Evolutionary conservation across 2,797 vertebrate species (phyloP).

Genomic region (Orientallactaga sibirica): DNA sequence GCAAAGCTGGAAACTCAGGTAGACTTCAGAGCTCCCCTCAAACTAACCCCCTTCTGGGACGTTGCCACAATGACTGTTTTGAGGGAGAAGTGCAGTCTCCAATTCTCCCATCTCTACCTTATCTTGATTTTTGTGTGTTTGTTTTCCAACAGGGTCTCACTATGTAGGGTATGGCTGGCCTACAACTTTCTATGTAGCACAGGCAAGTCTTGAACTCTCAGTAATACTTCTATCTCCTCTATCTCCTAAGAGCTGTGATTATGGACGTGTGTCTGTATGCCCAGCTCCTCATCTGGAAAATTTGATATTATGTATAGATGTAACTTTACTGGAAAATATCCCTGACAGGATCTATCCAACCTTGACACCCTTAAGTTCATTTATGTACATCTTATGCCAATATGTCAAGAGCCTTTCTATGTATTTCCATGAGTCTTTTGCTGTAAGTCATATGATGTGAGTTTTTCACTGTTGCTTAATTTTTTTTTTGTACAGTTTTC

Average conservation of each 20-base stretch:
- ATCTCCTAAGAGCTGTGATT: neutral
- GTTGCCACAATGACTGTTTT: neutral
- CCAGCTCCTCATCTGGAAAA: neutral
- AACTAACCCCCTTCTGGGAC: neutral
- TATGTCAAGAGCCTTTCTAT: neutral
- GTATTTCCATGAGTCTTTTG: neutral
- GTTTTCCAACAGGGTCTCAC: neutral
- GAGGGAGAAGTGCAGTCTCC: neutral
- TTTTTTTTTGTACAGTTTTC: neutral
- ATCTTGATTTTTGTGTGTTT: neutral
- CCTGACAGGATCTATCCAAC: neutral
- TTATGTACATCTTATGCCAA: neutral
- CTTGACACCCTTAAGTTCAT: neutral
- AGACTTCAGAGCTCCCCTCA: neutral
- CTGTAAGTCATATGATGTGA: neutral
- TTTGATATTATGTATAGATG: neutral
- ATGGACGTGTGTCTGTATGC: too few relatives aligned
- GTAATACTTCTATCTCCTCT: neutral
- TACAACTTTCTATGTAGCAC: neutral
- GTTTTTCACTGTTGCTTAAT: neutral
- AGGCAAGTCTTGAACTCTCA: neutral
- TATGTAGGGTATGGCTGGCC: neutral
- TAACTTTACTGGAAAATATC: neutral
- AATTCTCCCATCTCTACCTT: neutral
- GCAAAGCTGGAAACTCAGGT: neutral